phyloP scores from a whole-genome alignment of 53 echinoderm and acorn worm species.

The Stichopus horrens region DNA sequence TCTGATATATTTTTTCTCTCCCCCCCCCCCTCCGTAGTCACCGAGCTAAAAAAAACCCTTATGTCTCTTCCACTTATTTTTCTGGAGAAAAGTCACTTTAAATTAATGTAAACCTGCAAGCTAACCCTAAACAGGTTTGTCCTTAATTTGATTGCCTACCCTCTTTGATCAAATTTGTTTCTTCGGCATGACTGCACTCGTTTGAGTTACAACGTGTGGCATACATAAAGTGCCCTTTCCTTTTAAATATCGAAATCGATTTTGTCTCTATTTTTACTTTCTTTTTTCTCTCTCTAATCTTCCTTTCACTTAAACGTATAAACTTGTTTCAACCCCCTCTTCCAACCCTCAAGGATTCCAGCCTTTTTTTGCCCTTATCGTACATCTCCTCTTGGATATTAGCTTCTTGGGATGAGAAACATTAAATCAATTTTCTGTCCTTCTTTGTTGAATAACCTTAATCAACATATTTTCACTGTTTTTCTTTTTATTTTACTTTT shows the following conservation, averaged over 20 bases:
- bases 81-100: conserved; percentile 39
- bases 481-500: neutral
- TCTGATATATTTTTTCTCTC: neutral
- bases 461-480: conserved; percentile 26
- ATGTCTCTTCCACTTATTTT: neutral
- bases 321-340: neutral
- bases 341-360: conserved; percentile 34
- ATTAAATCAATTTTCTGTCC: conserved; percentile 27
- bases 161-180: conserved; percentile 28
- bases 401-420: conserved; percentile 21
- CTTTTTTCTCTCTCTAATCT: neutral
- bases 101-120: conserved; percentile 44
- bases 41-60: too few species aligned
- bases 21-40: too few species aligned
- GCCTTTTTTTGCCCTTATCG: neutral
- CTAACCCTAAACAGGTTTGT: conserved; percentile 38
- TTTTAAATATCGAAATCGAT: neutral
- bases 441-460: conserved; percentile 39
- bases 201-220: conserved; percentile 21
- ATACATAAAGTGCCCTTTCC: conserved; percentile 38
- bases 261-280: neutral
- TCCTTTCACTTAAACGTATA: too few species aligned
- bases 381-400: conserved; percentile 11
- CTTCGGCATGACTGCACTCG: conserved; percentile 25
- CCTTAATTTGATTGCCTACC: conserved; percentile 32